Conservation (phyloP, 1,140 invertebrate species). For the Drosophila orosa region DNA sequence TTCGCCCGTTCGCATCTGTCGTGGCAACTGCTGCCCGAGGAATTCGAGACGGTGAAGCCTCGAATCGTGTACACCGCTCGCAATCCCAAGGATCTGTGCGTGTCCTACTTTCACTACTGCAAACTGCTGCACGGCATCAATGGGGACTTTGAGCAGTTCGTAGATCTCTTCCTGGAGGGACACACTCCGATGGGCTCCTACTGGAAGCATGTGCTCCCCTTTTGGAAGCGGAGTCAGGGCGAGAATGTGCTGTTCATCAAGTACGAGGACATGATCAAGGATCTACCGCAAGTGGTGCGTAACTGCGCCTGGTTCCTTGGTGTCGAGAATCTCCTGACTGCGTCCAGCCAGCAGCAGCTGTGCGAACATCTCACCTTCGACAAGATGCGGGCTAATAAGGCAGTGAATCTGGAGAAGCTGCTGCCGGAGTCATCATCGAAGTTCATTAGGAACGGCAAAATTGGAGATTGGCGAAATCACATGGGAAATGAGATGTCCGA, state of each 20-base stretch:
- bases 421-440: conserved; percentile 85
- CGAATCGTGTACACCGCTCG: conserved; percentile 95
- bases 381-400: conserved; percentile 92
- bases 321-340: conserved; percentile 87
- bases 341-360: conserved; percentile 88
- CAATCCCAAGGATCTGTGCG: conserved; percentile 97
- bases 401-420: conserved; percentile 89
- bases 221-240: conserved; percentile 90
- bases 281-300: conserved; percentile 87
- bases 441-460: conserved; percentile 92
- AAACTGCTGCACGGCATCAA: conserved; percentile 88
- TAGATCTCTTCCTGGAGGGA: conserved; percentile 90
- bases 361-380: conserved; percentile 91
- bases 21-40: conserved; percentile 88
- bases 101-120: conserved; percentile 96
- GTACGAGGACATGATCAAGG: conserved; percentile 94
- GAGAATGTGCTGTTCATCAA: conserved; percentile 92
- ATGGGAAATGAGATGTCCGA: conserved; percentile 89
- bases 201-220: conserved; percentile 89
- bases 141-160: conserved; percentile 92
- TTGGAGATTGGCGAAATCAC: conserved; percentile 93
- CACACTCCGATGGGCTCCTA: conserved; percentile 89
- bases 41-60: conserved; percentile 88
- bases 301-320: conserved; percentile 90
- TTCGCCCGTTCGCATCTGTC: conserved; percentile 93